Percentiles rank a stretch among this genome's conserved stretches.
phyloP scores from a whole-genome alignment of 2,113 vertebrate species.

The Probosciger aterrimus region DNA sequence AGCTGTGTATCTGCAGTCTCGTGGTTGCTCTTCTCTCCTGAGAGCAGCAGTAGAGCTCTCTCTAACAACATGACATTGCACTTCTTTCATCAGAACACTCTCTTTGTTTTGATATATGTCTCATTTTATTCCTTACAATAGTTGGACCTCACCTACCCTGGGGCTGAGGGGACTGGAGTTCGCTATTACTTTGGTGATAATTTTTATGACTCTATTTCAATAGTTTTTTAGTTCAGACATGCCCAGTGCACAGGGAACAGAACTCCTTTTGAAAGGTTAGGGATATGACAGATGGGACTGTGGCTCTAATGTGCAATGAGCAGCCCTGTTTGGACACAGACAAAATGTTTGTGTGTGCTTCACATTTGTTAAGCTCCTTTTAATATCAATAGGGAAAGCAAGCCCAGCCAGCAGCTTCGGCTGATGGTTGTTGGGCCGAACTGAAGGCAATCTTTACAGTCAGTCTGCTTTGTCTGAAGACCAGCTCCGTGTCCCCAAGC shows the following conservation, averaged over 20 bases:
- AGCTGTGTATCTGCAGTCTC: not conserved
- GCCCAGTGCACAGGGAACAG: not conserved
- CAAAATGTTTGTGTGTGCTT: not conserved
- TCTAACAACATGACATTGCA: slow-evolving; percentile 20
- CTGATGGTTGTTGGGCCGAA: fast-evolving
- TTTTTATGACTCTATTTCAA: not conserved
- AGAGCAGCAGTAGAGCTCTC: not conserved
- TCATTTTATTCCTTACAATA: not conserved
- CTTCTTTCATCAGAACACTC: not conserved
- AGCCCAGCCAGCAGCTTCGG: not conserved
- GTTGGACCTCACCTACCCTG: not conserved
- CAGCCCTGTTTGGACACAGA: fast-evolving
- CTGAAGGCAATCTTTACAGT: not conserved
- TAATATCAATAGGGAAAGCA: not conserved
- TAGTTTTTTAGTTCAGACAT: not conserved
- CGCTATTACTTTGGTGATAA: not conserved
- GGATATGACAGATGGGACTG: not conserved
- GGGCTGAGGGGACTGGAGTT: not conserved
- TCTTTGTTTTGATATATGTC: not conserved
- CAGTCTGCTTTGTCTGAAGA: not conserved
- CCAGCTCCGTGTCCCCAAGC: fast-evolving
- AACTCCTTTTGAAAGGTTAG: not conserved
- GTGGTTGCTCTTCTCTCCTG: not conserved
- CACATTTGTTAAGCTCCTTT: not conserved
- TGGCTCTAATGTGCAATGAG: fast-evolving